Evolutionary conservation across 2,113 vertebrate species (phyloP).

Genomic region (Rissa tridactyla): DNA sequence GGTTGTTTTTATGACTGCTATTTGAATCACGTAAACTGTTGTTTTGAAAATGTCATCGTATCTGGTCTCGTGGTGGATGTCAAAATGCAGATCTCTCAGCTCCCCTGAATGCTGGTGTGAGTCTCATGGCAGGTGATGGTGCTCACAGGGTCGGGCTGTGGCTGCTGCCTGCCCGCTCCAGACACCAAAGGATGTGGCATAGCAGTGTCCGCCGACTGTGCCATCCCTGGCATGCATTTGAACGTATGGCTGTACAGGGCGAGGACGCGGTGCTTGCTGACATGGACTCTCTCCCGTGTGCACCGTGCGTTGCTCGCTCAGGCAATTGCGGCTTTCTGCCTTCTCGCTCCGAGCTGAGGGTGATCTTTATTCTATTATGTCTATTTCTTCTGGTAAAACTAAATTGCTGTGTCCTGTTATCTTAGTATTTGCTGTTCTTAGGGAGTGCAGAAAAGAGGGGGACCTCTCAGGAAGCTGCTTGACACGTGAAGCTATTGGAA

Average conservation of each 20-base stretch:
- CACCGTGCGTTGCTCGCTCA: accelerated
- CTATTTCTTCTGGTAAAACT: background rate
- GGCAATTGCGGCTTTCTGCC: background rate
- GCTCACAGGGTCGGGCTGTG: background rate
- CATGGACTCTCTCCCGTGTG: accelerated
- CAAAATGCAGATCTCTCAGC: accelerated
- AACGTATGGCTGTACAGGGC: accelerated
- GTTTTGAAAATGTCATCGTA: background rate
- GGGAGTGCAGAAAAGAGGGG: background rate
- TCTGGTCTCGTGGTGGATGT: background rate
- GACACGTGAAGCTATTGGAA: background rate
- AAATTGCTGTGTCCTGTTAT: background rate
- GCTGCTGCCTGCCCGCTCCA: background rate
- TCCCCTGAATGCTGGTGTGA: background rate
- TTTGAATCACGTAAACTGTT: background rate
- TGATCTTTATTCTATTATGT: background rate
- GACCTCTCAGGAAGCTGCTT: background rate
- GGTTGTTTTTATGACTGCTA: background rate
- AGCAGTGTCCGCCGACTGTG: background rate
- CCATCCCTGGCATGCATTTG: accelerated
- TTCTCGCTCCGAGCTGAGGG: accelerated
- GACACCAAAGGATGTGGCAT: background rate
- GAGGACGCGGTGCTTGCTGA: accelerated
- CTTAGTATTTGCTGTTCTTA: background rate
- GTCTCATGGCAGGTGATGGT: too few relatives aligned